Evolutionary conservation across 2,888 invertebrate species (phyloP), one percentile per base, ranked within the genome.

Genomic region (Drosophila macrothrix): DNA sequence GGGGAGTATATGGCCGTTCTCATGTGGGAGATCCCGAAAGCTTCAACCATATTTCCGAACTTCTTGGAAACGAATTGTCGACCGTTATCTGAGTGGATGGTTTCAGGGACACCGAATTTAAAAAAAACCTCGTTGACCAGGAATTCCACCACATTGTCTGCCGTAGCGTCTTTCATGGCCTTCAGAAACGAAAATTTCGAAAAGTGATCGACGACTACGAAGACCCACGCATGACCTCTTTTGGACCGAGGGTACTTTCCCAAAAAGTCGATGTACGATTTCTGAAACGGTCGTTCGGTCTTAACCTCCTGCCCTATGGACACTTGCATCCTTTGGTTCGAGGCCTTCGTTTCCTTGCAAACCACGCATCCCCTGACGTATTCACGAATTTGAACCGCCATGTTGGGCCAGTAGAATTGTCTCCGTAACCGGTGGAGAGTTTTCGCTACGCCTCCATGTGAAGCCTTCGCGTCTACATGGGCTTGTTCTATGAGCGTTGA

Each of bases 171-270:
- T 37, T 37, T 14, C 6, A 37, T 37, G 35, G 16, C 16, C 37
- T 37, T 3, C 37, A 37, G 37, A 19, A 37, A 37, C 19, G 29
- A 19, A 4, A 53, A 33, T 33, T 35, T 53, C 12, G 22, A 33
- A 33, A 33, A 22, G 10, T 28, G 55, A 16, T 55, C 28, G 9
- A 55, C 55, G 16, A 55, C 55, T 39, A 55, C 16, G 16, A 55
- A 39, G 14, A 55, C 16, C 25, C 39, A 19, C 1, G 28, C 25
- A 2, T 39, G 16, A 14, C 37, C 55, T 2, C 12, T 28, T 28
- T 55, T 55, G 2, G 55, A 55, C 12, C 39, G 16, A 0, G 55
- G 28, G 19, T 55, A 55, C 28, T 25, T 35, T 14, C 55, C 35
- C 19, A 55, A 14, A 28, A 55, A 37, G 19, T 37, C 55, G 1